These are phyloP conservation scores for Trididemnum nubilum DNA, from an alignment of 23 tunicate species.

Conservation along the genomic window DNA sequence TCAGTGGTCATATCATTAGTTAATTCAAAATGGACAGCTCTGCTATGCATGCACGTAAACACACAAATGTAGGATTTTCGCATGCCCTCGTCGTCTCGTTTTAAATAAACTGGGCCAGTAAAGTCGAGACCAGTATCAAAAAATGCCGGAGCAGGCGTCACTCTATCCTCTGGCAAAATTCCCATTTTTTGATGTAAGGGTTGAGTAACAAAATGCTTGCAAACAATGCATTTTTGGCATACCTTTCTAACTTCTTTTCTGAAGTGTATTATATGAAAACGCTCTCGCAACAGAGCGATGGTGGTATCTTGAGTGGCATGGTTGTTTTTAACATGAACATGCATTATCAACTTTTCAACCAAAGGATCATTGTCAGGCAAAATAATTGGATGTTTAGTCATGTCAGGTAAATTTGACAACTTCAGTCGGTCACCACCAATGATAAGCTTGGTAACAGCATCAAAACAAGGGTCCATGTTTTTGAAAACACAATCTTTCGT, in stretches of 20 bases:
- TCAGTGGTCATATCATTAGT: slow-evolving; percentile 8
- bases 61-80: slow-evolving; percentile 13
- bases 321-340: background rate
- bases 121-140: background rate
- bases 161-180: background rate
- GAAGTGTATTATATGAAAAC: background rate
- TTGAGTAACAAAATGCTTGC: slow-evolving; percentile 6
- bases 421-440: background rate
- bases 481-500: background rate
- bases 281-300: background rate
- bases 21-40: slow-evolving; percentile 15
- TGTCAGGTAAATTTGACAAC: background rate
- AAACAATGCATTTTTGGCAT: background rate
- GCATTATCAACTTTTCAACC: background rate
- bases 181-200: slow-evolving; percentile 1
- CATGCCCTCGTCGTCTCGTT: background rate
- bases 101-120: slow-evolving; percentile 18
- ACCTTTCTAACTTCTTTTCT: background rate
- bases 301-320: slow-evolving; percentile 12
- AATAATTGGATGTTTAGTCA: background rate
- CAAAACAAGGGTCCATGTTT: background rate
- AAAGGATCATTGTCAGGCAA: background rate
- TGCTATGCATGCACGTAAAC: slow-evolving; percentile 12
- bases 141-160: slow-evolving; percentile 6
- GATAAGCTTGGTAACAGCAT: background rate